phyloP scores from a whole-genome alignment of 2,797 vertebrate genomes.

The Taeniopygia guttata region DNA sequence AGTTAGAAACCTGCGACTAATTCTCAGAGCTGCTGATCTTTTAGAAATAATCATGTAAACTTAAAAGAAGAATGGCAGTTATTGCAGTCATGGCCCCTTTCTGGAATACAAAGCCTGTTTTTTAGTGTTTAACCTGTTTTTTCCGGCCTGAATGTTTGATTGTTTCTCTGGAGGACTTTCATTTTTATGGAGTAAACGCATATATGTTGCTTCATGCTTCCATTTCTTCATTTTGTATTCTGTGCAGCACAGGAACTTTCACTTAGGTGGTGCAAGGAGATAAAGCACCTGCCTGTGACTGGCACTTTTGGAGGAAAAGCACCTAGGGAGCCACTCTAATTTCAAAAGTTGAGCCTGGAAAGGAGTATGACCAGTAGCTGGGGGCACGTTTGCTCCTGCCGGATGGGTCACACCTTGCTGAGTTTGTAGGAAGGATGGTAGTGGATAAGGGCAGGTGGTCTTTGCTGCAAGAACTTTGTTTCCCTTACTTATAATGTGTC shows the following conservation, averaged over 20 bases:
- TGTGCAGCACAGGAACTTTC: background rate
- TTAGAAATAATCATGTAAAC: background rate
- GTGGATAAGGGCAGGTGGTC: background rate
- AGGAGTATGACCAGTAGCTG: background rate
- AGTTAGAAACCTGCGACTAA: background rate
- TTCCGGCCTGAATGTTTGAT: background rate
- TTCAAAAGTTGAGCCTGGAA: background rate
- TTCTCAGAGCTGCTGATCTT: background rate
- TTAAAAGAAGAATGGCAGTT: background rate
- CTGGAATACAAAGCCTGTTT: background rate
- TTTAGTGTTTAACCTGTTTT: background rate
- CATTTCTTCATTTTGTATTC: background rate
- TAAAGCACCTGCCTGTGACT: background rate
- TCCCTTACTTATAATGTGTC: background rate
- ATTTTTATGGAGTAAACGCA: background rate
- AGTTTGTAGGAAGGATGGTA: background rate
- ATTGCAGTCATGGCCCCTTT: rapidly evolving
- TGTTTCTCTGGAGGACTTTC: background rate
- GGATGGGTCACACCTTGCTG: background rate
- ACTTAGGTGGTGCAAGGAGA: background rate
- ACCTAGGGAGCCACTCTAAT: background rate
- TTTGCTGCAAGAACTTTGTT: background rate
- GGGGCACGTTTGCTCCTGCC: background rate
- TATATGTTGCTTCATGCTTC: background rate
- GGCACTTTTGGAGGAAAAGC: background rate